Evolutionary conservation across 2,797 vertebrate species (phyloP).

Genomic region (Mus caroli): DNA sequence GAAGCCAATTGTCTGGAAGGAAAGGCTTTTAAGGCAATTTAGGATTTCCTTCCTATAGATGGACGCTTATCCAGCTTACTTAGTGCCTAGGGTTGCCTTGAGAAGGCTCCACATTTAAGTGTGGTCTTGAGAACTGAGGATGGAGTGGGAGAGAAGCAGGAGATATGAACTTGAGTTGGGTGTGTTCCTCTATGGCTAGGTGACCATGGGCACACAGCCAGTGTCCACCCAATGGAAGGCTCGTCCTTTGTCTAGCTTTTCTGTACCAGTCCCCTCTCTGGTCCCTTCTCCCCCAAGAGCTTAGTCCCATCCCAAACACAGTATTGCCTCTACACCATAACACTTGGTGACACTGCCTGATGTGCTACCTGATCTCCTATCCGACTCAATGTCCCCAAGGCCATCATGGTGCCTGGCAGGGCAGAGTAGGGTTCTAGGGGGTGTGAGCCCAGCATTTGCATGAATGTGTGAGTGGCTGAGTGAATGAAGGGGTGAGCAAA

Average conservation of each 20-base stretch:
- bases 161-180: fast-evolving
- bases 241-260: background rate
- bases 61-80: conserved; percentile 78
- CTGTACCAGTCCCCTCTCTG: background rate
- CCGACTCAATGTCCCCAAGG: background rate
- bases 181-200: fast-evolving
- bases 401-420: background rate
- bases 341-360: background rate
- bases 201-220: background rate
- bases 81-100: conserved; percentile 29
- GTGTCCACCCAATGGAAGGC: background rate
- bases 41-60: conserved; percentile 84
- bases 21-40: conserved; percentile 84
- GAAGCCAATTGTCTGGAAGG: conserved; percentile 67
- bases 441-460: fast-evolving
- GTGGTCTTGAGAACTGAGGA: background rate
- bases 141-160: background rate
- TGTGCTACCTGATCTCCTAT: fast-evolving
- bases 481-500: background rate
- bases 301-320: background rate
- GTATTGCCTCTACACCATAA: background rate
- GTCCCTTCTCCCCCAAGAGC: background rate
- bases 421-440: background rate
- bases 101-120: conserved; percentile 42
- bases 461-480: background rate